phyloP scores from a whole-genome alignment of 2,888 invertebrate species.

The Gryllus longicercus region DNA sequence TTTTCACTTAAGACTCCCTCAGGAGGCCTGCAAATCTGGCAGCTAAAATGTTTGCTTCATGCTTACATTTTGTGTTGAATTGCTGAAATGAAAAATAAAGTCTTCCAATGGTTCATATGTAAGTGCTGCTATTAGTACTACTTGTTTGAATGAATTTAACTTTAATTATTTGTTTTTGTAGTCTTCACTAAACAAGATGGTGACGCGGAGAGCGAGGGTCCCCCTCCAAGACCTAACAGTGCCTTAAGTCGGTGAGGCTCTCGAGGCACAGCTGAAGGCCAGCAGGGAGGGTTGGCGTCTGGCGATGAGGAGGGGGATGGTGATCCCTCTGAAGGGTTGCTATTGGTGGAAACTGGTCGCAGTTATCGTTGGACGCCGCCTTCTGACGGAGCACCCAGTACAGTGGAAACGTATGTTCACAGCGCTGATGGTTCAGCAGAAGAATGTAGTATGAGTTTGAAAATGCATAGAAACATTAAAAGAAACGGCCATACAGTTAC shows the following conservation, averaged over 20 bases:
- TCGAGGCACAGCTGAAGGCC: constrained; percentile 46
- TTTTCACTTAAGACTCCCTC: no score
- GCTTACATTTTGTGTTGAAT: no score
- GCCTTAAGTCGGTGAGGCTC: constrained; percentile 42
- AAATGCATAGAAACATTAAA: constrained; percentile 6
- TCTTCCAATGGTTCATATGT: no score
- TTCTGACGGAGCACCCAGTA: constrained; percentile 39
- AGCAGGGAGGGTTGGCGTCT: neutral
- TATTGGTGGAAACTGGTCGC: constrained; percentile 31
- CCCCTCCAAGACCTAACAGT: constrained; percentile 42
- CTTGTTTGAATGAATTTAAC: neutral
- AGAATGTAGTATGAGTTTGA: constrained; percentile 24
- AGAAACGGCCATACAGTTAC: constrained; percentile 18
- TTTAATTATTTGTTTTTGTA: constrained; percentile 40
- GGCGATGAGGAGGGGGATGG: constrained; percentile 25
- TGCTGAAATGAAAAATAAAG: no score
- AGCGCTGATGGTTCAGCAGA: constrained; percentile 38
- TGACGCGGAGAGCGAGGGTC: constrained; percentile 62
- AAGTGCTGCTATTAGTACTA: neutral
- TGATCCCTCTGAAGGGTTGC: constrained; percentile 38
- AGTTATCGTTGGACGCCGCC: constrained; percentile 26
- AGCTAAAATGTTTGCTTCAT: no score
- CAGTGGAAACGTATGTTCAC: constrained; percentile 44
- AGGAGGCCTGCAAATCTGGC: no score
- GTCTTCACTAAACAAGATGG: constrained; percentile 62